These are phyloP conservation scores for Garra rufa DNA, from an alignment of 2,113 vertebrate genomes.

Conservation along the genomic window DNA sequence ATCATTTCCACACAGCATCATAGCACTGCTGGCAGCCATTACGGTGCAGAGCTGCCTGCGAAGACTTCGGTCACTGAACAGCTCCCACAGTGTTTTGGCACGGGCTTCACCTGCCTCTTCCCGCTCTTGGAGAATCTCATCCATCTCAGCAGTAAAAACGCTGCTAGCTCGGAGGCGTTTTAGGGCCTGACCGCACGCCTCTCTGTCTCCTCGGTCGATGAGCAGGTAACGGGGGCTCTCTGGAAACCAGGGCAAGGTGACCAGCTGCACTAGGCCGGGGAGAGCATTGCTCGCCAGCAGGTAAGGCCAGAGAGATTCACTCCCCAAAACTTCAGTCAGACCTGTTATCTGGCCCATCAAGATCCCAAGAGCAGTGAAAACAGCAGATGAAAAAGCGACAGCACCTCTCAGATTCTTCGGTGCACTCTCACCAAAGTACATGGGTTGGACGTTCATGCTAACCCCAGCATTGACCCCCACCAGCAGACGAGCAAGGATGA, in stretches of 20 bases:
- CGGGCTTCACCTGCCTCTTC: conserved; percentile 59
- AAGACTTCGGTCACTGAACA: conserved; percentile 72
- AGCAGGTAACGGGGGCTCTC: conserved; percentile 92
- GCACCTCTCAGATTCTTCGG: conserved; percentile 86
- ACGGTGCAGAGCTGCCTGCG: conserved; percentile 78
- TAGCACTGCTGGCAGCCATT: conserved; percentile 81
- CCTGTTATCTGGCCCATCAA: conserved; percentile 85
- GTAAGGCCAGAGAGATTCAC: conserved; percentile 81
- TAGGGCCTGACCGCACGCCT: conserved; percentile 80
- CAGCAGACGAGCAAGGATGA: conserved; percentile 83
- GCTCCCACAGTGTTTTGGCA: conserved; percentile 72
- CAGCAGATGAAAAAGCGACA: conserved; percentile 83
- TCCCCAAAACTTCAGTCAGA: conserved; percentile 85
- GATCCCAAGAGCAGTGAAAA: conserved; percentile 85
- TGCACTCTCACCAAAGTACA: conserved; percentile 90
- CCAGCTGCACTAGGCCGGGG: conserved; percentile 83
- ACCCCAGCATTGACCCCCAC: conserved; percentile 84
- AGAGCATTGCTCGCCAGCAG: conserved; percentile 85
- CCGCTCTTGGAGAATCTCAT: conserved; percentile 84
- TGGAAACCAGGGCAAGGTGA: conserved; percentile 84
- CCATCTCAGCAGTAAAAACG: conserved; percentile 77
- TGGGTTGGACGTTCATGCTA: conserved; percentile 90
- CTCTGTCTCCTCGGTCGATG: conserved; percentile 83
- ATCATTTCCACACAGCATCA: conserved; percentile 91
- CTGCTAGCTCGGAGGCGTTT: conserved; percentile 73